phyloP scores from a whole-genome alignment of 35 echinoderm and acorn worm genomes.

The Apostichopus japonicus region DNA sequence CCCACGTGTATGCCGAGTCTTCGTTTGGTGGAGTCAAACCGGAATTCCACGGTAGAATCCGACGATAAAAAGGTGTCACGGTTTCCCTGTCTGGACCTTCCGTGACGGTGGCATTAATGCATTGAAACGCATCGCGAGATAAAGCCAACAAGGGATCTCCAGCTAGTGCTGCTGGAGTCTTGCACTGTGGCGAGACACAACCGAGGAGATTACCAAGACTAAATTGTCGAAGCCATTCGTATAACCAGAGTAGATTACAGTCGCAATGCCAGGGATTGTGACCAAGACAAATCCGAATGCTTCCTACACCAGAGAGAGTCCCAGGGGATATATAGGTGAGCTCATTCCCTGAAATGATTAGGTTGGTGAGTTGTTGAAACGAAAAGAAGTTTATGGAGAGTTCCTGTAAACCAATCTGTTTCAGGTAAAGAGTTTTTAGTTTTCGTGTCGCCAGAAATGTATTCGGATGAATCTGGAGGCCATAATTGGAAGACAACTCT shows the following conservation, averaged over 20 bases:
- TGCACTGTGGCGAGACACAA: constrained; percentile 11
- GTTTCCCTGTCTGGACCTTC: constrained; percentile 44
- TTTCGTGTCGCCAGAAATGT: constrained; percentile 38
- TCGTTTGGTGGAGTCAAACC: neutral
- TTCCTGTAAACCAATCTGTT: constrained; percentile 26
- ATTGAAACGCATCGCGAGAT: constrained; percentile 41
- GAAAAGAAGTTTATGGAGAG: constrained; percentile 50
- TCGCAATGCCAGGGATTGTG: constrained; percentile 61
- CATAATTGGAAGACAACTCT: constrained; percentile 31
- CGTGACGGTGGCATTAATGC: constrained; percentile 40
- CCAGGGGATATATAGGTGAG: constrained; percentile 45
- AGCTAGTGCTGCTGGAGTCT: constrained; percentile 10
- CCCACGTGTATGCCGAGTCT: neutral
- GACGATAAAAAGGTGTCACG: neutral
- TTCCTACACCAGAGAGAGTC: constrained; percentile 37
- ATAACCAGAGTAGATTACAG: constrained; percentile 49
- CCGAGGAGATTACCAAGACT: constrained; percentile 29
- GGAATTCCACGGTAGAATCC: neutral
- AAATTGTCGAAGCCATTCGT: constrained; percentile 53
- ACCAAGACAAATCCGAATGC: constrained; percentile 47
- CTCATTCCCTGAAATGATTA: constrained; percentile 21
- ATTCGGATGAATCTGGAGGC: constrained; percentile 47
- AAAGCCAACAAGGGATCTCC: neutral
- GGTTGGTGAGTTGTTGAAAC: constrained; percentile 54
- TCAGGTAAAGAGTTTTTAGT: constrained; percentile 39